Conservation (phyloP, 2,888 invertebrate species). For the Molorchus minor region DNA sequence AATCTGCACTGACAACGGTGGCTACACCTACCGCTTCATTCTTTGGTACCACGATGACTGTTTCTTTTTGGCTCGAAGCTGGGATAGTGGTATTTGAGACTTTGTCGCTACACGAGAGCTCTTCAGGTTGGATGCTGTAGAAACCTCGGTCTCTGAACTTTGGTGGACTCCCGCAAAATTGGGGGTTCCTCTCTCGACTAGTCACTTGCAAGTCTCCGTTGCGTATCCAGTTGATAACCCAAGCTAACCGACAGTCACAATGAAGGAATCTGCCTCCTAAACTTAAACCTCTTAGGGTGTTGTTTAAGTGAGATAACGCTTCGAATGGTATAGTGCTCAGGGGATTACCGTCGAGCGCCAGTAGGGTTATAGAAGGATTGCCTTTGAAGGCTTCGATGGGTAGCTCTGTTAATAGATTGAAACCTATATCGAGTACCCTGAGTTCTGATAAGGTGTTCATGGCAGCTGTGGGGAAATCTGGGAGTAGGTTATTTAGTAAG, state of each 20-base stretch:
- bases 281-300: conserved; percentile 84
- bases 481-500: conserved; percentile 85
- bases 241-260: conserved; percentile 87
- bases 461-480: conserved; percentile 86
- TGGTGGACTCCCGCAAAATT: conserved; percentile 88
- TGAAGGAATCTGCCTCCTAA: conserved; percentile 87
- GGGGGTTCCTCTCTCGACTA: conserved; percentile 89
- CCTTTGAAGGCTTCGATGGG: conserved; percentile 82
- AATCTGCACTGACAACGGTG: conserved; percentile 67
- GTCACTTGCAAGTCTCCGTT: conserved; percentile 90
- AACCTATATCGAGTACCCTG: conserved; percentile 90
- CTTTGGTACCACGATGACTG: conserved; percentile 33
- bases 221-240: conserved; percentile 89
- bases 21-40: conserved; percentile 66
- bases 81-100: conserved; percentile 26
- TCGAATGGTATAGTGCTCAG: conserved; percentile 82
- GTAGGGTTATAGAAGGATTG: conserved; percentile 84
- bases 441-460: conserved; percentile 80
- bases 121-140: conserved; percentile 85
- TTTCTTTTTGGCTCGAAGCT: conserved; percentile 7
- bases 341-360: conserved; percentile 92
- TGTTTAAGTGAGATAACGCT: conserved; percentile 81
- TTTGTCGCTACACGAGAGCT: conserved; percentile 66
- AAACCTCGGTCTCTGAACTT: conserved; percentile 84
- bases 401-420: conserved; percentile 85